Conservation (phyloP, 2,797 vertebrate species). For the Hozukius guyotensis region DNA sequence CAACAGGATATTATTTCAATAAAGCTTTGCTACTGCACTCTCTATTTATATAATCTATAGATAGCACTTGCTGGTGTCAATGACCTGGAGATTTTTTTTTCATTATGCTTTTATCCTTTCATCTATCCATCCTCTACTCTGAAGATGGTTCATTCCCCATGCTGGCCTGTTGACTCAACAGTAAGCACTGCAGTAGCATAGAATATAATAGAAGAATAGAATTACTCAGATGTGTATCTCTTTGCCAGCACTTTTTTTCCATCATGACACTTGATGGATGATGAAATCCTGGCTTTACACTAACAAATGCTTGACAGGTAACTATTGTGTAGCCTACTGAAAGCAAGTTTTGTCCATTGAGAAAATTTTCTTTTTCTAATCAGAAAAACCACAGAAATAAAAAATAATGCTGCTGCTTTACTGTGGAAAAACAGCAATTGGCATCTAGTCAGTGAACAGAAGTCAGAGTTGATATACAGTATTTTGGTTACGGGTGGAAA, state of each 20-base stretch:
- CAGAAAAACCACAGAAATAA: not conserved
- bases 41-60: not conserved
- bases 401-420: conserved; percentile 10
- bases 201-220: not conserved
- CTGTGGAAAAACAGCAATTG: not conserved
- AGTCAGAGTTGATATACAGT: not conserved
- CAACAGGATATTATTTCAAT: not conserved
- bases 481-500: not conserved
- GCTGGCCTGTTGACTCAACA: conserved; percentile 7
- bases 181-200: not conserved
- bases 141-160: not conserved
- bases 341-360: not conserved
- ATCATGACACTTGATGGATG: not conserved
- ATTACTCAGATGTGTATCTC: not conserved
- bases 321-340: not conserved
- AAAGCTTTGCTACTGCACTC: not conserved
- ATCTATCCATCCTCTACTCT: not conserved
- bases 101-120: not conserved
- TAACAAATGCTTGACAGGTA: not conserved
- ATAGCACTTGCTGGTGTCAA: not conserved
- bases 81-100: not conserved
- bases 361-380: not conserved
- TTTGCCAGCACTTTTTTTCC: not conserved
- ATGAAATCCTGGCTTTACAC: not conserved
- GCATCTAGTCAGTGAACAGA: not conserved